Evolutionary conservation across 2,888 invertebrate genomes (phyloP), one percentile per base, ranked within the genome.

Genomic region (Xanthostigma xanthostigma): DNA sequence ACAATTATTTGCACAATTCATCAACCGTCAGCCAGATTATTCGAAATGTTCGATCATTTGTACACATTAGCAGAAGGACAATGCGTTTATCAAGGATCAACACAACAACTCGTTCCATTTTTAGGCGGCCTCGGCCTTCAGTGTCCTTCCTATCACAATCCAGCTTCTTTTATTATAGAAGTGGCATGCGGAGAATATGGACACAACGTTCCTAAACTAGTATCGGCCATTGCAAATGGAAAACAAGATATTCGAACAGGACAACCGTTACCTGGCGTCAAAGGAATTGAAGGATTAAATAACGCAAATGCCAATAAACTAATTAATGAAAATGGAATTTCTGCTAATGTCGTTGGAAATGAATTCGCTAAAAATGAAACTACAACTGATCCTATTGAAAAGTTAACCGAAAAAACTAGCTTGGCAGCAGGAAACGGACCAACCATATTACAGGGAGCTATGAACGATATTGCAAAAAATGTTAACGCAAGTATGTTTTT

Each of bases 141-240:
- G 62, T 96, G 95, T 60, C 95, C 95, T 0, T 84, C 90, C 47
- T 96, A 95, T 67, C 95, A 96, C 72, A 96, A 96, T 70, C 95
- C 95, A 1, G 94, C 95, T 8, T 94, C 94, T 46, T 95, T 90
- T 71, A 87, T 93, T 56, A 93, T 94, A 68, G 95, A 96, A 69
- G 92, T 96, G 4, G 92, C 95, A 0, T 92, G 93, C 62, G 95
- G 95, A 0, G 95, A 96, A 66, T 93, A 95, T 64, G 96, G 96
- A 48, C 89, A 92, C 61, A 85, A 92, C 60, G 87, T 84, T 1
- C 78, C 81, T 54, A 86, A 81, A 58, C 70, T 93, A 46, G 90
- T 92, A 8, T 78, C 79, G 9, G 91, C 92, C 8, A 89, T 93
- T 46, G 78, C 84, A 54, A 89, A 89, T 64, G 90, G 92, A 46